Evolutionary conservation across 2,888 invertebrate species (phyloP).

Genomic region (Patella pellucida): DNA sequence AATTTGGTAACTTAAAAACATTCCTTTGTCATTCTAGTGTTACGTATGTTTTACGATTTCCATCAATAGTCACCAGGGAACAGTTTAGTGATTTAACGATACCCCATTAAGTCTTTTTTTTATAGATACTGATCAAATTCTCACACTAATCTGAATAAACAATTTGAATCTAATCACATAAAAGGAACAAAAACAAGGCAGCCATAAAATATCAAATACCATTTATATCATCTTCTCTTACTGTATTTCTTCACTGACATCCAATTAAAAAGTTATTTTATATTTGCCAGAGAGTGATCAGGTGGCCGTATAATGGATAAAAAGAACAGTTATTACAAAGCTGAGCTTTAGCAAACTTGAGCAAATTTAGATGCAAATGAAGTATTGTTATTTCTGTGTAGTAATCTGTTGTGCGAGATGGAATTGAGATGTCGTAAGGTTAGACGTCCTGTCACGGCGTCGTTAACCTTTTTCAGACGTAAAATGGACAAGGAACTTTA

Average conservation of each 20-base stretch:
- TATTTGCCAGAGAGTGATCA: slow-evolving; percentile 14
- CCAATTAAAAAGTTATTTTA: slow-evolving; percentile 11
- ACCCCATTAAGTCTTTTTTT: slow-evolving; percentile 4
- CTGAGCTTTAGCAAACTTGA: slow-evolving; percentile 16
- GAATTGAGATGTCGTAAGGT: slow-evolving; percentile 24
- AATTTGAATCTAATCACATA: slow-evolving; percentile 12
- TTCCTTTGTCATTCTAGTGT: no score
- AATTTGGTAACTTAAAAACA: no score
- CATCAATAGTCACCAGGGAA: no score
- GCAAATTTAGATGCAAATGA: slow-evolving; percentile 32
- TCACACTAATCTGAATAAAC: slow-evolving; percentile 7
- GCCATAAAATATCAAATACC: slow-evolving; percentile 10
- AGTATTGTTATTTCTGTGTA: slow-evolving; percentile 24
- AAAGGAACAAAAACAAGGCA: neutral
- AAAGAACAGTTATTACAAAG: slow-evolving; percentile 18
- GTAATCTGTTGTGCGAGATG: slow-evolving; percentile 20
- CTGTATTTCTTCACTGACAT: neutral
- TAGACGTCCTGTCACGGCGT: slow-evolving; percentile 20
- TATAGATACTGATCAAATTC: neutral
- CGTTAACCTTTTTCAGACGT: slow-evolving; percentile 19
- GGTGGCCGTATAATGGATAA: slow-evolving; percentile 22
- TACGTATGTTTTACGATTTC: no score
- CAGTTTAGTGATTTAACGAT: neutral
- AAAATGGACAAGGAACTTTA: slow-evolving; percentile 25
- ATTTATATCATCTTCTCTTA: neutral